A percentile compares a stretch with the other conserved stretches of the same genome.
Conservation (phyloP, 1,140 invertebrate species). For the Magallana gigas region DNA sequence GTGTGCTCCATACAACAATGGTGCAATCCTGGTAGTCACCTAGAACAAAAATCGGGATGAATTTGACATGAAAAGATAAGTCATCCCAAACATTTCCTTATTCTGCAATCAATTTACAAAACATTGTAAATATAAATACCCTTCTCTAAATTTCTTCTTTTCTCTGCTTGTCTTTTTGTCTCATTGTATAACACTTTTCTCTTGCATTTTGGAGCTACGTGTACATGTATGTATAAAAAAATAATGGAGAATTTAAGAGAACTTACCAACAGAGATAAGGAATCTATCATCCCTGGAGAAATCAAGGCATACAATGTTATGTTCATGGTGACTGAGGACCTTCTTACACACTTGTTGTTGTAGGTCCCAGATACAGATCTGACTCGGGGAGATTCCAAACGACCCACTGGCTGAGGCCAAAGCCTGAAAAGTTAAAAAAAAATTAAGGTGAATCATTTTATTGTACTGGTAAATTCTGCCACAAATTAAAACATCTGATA, state of each 20-base stretch:
- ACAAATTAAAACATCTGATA: not conserved
- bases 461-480: not conserved
- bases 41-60: constrained; percentile 12
- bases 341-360: constrained; percentile 68
- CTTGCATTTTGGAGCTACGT: no score
- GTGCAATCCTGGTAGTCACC: constrained; percentile 75
- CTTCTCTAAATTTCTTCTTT: no score
- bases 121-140: no score
- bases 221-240: no score
- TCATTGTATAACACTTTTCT: no score
- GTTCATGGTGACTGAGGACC: constrained; percentile 72
- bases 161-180: no score
- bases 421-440: constrained; percentile 62
- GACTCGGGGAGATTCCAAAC: constrained; percentile 68
- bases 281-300: constrained; percentile 78
- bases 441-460: not conserved
- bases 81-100: no score
- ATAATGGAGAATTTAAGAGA: not conserved
- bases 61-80: no score
- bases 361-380: constrained; percentile 77
- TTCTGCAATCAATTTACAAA: no score
- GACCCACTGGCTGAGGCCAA: constrained; percentile 76
- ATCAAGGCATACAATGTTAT: constrained; percentile 73
- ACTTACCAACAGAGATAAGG: constrained; percentile 76
- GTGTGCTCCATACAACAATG: constrained; percentile 76